Base-by-base conservation (phyloP, 2,113 vertebrate species). In the Hypocryptadius cinnamomeus region DNA sequence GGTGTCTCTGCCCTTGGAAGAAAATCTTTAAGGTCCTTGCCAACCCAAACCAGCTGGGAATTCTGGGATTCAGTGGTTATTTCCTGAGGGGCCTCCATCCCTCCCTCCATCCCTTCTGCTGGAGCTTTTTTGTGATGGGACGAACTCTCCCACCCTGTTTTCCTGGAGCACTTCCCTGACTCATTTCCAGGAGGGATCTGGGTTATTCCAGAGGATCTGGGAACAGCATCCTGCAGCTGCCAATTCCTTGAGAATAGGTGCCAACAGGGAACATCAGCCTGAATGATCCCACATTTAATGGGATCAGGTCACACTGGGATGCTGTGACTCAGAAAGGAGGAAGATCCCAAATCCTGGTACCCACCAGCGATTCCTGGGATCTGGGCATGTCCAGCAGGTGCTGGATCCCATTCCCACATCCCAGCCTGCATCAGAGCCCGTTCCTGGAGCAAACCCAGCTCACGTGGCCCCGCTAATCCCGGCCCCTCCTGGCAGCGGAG, bases 71-170 rank as follows among this genome's bases (percentile, higher is more conserved):
- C 13, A 1, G 25, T 10, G 2, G 13, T 33, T 77, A 27, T 77
- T 31, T 33, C 51, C 68, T 24, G 42, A 72, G 48, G 31, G 42
- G 9, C 15, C 25, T 31, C n/a, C 33, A 15, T 51, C 48, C 42
- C 2, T 59, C 51, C 9, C 0, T 31, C 68, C 33, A 1, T 45
- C 81, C 21, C 20, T 30, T 25, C 31, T 17, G 11, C 20, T 0
- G 0, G 21, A 50, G 11, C 1, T 44, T 76, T 59, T 21, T 76
- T 0, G 1, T 61, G 61, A 27, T 9, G 17, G 31, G 21, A 23
- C 56, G 56, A 17, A 4, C 8, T 18, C 11, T 18, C 20, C 81
- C 54, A 5, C 13, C 9, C n/a, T 17, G 2, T 54, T 69, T n/a
- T 24, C n/a, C 51, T 30, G 30, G 63, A 51, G 39, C 56, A 2